A percentile compares a stretch with the other conserved stretches of the same genome.
These are phyloP conservation scores for Burhinus oedicnemus DNA, from an alignment of 2,113 vertebrate species.

Conservation along the genomic window DNA sequence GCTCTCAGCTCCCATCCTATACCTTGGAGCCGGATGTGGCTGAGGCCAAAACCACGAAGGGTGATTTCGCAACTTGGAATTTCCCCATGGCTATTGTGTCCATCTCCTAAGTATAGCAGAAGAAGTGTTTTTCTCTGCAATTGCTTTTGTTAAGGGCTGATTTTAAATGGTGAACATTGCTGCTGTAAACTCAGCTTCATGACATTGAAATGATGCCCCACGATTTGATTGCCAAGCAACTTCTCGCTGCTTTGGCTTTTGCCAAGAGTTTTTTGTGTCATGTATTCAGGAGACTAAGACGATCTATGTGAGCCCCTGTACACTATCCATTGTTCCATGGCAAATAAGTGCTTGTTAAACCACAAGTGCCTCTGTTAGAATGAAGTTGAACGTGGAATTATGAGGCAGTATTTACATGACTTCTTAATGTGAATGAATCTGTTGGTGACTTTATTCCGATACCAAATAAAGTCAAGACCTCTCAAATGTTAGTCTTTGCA, in stretches of 20 bases:
- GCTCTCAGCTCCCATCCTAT: not conserved
- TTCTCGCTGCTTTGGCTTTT: not conserved
- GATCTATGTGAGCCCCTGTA: not conserved
- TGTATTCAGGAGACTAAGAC: not conserved
- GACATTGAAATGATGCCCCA: not conserved
- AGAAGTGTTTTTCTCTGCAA: not conserved
- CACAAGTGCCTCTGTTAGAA: not conserved
- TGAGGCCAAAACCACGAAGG: conserved; percentile 17
- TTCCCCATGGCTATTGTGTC: conserved; percentile 4
- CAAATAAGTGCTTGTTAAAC: not conserved
- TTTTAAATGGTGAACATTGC: not conserved
- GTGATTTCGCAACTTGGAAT: conserved; percentile 49
- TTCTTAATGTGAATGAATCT: not conserved
- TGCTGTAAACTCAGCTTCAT: not conserved
- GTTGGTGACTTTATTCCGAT: not conserved
- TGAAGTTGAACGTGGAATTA: not conserved
- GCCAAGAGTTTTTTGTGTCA: not conserved
- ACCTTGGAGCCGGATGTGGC: conserved; percentile 22
- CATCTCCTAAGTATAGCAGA: not conserved
- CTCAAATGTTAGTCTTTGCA: not conserved
- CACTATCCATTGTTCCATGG: not conserved
- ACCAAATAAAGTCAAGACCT: not conserved
- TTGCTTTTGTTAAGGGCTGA: not conserved
- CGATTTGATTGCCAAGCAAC: not conserved
- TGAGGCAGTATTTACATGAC: not conserved